Evolutionary conservation across 2,113 vertebrate genomes (phyloP).

Genomic region (Entomyzon cyanotis): DNA sequence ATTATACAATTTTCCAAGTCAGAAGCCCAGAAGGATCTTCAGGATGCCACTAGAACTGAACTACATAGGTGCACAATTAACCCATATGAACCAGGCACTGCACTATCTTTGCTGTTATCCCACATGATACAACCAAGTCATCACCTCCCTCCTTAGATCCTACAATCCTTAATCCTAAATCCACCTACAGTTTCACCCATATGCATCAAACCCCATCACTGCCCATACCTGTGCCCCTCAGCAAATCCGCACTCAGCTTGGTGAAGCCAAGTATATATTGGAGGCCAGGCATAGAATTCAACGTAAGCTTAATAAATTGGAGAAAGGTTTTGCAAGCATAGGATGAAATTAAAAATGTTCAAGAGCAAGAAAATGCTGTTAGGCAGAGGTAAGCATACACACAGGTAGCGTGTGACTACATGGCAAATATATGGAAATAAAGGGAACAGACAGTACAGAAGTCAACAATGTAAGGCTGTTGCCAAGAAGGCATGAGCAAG

Average conservation of each 20-base stretch:
- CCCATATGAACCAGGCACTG: background rate
- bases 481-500: background rate
- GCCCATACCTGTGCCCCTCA: background rate
- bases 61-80: background rate
- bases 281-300: background rate
- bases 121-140: accelerated
- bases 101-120: background rate
- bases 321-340: background rate
- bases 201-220: background rate
- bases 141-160: background rate
- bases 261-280: background rate
- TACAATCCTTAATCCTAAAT: background rate
- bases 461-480: background rate
- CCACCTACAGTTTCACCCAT: background rate
- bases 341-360: background rate
- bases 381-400: background rate
- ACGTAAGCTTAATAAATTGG: background rate
- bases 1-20: background rate
- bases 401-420: background rate
- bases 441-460: background rate
- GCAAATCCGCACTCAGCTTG: background rate
- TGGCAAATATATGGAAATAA: background rate
- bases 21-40: background rate
- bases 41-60: background rate
- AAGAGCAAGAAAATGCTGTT: background rate